Base-by-base conservation (phyloP, 1,140 invertebrate genomes). In the Drosophila sturtevanti region DNA sequence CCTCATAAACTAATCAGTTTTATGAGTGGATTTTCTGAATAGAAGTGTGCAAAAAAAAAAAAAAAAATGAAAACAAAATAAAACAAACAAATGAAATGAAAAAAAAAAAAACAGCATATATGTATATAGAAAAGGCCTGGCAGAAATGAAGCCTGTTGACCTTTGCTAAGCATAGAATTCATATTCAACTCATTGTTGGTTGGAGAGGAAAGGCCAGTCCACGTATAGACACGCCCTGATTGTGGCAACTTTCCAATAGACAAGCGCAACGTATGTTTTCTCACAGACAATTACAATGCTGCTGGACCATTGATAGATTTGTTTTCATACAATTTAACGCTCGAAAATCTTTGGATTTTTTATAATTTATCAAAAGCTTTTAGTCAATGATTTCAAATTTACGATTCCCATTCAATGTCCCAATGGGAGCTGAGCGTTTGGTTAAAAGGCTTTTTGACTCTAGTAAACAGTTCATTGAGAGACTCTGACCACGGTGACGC, bases 301-400 rank as follows among this genome's bases (percentile, higher is more conserved):
- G 7, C 48, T 14, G 27, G 65, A 14, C 82, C 82, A 86, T 86
- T 86, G 75, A 86, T 87, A 76, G 79, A 70, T 72, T 68, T 63
- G 68, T 66, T 38, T 63, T 55, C 55, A 65, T 48, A 68, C 59
- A 76, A 67, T 72, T 63, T 72, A 72, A 65, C 62, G 65, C 63
- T 70, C 56, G 76, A 68, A 31, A 82, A 35, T 55, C 37, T 76
- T 76, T 41, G 41, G 16, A 61, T 75, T 60, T 75, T 60, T 79
- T 71, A 74, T 84, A 84, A 87, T 87, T 89, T 87, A 89, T 89
- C 80, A 87, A 87, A 87, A 89, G 84, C 84, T 87, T 87, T 87
- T 89, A 87, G 84, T 87, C 84, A 87, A 87, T 87, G 84, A 89
- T 89, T 87, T 87, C 72, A 63, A 89, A 87, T 89, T 87, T 89